A percentile compares a stretch with the other conserved stretches of the same genome.
phyloP scores from a whole-genome alignment of 2,888 invertebrate species.

The Acronicta alni region DNA sequence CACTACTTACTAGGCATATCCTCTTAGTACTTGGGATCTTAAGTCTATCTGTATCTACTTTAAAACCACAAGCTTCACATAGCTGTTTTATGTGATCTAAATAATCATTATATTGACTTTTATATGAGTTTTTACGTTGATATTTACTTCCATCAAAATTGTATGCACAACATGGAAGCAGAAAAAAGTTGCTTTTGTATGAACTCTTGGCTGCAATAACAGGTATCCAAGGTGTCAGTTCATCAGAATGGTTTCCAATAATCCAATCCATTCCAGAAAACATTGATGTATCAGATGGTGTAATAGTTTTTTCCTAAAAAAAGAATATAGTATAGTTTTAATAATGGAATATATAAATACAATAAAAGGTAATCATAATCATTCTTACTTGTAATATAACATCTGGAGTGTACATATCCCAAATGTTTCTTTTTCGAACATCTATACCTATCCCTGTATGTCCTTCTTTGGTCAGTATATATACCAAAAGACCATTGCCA shows the following conservation, averaged over 20 bases:
- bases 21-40: slow-evolving; percentile 99
- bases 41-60: slow-evolving; percentile 93
- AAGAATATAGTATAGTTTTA: slow-evolving; percentile 11
- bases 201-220: slow-evolving; percentile 95
- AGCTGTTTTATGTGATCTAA: slow-evolving; percentile 91
- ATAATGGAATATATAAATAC: not conserved
- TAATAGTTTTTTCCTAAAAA: slow-evolving; percentile 90
- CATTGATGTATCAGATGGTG: slow-evolving; percentile 91
- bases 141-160: slow-evolving; percentile 97
- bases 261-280: slow-evolving; percentile 96
- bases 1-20: slow-evolving; percentile 92
- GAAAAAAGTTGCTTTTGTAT: slow-evolving; percentile 93
- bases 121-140: slow-evolving; percentile 91
- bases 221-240: slow-evolving; percentile 99
- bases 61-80: slow-evolving; percentile 92
- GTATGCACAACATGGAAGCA: slow-evolving; percentile 98
- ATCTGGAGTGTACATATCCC: slow-evolving; percentile 93
- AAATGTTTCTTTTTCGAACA: slow-evolving; percentile 95
- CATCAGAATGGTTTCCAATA: slow-evolving; percentile 99
- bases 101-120: slow-evolving; percentile 94
- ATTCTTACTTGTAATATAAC: slow-evolving; percentile 90
- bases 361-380: not conserved
- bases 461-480: slow-evolving; percentile 96
- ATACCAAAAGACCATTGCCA: slow-evolving; percentile 98
- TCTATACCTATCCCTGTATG: slow-evolving; percentile 95